Conservation (phyloP, 2,113 vertebrate genomes). For the Ammospiza caudacuta region DNA sequence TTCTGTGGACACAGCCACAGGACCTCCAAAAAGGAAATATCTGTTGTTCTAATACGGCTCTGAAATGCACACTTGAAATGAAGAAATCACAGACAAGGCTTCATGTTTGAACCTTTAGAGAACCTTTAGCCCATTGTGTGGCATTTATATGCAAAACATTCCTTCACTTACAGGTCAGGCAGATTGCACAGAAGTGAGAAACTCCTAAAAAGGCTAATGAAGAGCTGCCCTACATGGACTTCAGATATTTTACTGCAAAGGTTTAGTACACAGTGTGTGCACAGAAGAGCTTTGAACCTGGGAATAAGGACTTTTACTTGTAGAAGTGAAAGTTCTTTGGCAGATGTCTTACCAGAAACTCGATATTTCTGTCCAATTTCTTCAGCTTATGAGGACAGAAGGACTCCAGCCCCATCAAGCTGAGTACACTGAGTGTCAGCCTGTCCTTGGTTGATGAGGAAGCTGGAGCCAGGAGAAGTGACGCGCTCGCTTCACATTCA, state of each 20-base stretch:
- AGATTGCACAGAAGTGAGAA: background rate
- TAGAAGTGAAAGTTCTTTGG: background rate
- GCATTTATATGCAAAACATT: background rate
- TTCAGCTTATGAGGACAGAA: background rate
- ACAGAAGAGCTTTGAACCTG: background rate
- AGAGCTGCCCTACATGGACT: background rate
- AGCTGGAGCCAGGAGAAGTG: background rate
- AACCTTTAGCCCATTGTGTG: background rate
- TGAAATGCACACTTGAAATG: background rate
- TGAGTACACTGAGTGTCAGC: background rate
- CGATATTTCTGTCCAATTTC: background rate
- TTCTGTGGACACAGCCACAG: background rate
- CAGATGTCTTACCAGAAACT: background rate
- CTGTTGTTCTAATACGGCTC: background rate
- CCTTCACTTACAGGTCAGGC: background rate
- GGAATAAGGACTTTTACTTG: background rate
- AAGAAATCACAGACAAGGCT: background rate
- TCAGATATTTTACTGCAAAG: background rate
- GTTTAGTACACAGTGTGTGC: background rate
- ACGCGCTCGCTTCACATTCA: background rate
- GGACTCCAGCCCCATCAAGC: accelerated
- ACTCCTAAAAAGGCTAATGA: background rate
- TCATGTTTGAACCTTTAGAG: background rate
- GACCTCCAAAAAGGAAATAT: background rate
- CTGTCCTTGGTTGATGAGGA: background rate